phyloP scores from a whole-genome alignment of 2,888 invertebrate genomes.

The Cephus pulcher region DNA sequence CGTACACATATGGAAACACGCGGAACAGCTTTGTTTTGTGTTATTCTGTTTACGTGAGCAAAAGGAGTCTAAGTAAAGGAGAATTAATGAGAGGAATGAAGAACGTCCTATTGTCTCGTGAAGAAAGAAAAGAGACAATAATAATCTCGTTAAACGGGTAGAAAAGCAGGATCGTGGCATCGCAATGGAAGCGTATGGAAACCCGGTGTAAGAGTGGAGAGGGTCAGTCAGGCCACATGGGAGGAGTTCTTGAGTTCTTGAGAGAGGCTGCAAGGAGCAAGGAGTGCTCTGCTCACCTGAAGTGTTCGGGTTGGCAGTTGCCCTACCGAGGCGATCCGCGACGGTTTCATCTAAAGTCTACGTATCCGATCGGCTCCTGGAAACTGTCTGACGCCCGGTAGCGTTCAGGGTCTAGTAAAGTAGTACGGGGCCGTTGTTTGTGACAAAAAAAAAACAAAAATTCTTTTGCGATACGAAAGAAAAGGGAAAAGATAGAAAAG shows the following conservation, averaged over 20 bases:
- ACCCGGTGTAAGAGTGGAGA: conserved; percentile 14
- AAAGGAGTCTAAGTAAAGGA: too few relatives aligned
- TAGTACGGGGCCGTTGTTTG: conserved; percentile 3
- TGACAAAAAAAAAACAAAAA: neutral
- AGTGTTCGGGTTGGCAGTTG: conserved; percentile 56
- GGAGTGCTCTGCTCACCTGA: conserved; percentile 48
- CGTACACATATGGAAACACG: too few relatives aligned
- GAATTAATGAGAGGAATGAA: too few relatives aligned
- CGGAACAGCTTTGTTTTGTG: too few relatives aligned
- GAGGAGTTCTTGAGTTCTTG: conserved; percentile 47
- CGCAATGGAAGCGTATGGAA: too few relatives aligned
- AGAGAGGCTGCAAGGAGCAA: conserved; percentile 24
- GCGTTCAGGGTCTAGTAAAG: neutral
- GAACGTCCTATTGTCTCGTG: too few relatives aligned
- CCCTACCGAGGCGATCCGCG: conserved; percentile 53
- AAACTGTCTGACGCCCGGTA: conserved; percentile 18
- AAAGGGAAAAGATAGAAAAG: too few relatives aligned
- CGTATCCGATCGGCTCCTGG: conserved; percentile 30
- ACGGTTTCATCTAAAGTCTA: conserved; percentile 39
- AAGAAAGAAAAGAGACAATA: too few relatives aligned
- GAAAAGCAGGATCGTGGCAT: too few relatives aligned
- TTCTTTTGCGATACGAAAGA: neutral
- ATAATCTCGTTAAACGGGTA: too few relatives aligned
- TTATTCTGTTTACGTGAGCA: too few relatives aligned
- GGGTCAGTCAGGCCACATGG: conserved; percentile 39